Conservation (phyloP, 2,113 vertebrate species). For the Syrrhaptes paradoxus region DNA sequence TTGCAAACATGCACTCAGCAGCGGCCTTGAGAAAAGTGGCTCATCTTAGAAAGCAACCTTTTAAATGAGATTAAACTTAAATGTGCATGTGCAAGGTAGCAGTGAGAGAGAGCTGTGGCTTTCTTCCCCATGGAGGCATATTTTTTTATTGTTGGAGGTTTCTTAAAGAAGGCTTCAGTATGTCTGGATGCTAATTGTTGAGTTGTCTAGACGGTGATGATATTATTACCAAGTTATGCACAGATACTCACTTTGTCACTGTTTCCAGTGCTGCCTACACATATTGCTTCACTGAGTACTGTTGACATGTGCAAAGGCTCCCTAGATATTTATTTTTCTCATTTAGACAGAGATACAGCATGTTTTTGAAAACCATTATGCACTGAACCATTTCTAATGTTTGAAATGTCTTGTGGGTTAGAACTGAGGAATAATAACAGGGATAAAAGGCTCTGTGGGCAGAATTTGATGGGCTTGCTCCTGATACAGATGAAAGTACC, state of each 20-base stretch:
- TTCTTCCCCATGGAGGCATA: slow-evolving; percentile 54
- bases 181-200: slow-evolving; percentile 84
- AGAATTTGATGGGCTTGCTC: background rate
- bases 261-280: slow-evolving; percentile 80
- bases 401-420: slow-evolving; percentile 17
- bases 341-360: slow-evolving; percentile 59
- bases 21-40: background rate
- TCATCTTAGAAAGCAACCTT: slow-evolving; percentile 37
- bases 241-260: slow-evolving; percentile 76
- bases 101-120: slow-evolving; percentile 37
- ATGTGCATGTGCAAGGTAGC: slow-evolving; percentile 16
- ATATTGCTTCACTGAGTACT: slow-evolving; percentile 73
- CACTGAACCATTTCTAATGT: slow-evolving; percentile 41
- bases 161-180: slow-evolving; percentile 72
- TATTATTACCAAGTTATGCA: slow-evolving; percentile 81
- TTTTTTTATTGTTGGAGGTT: slow-evolving; percentile 62
- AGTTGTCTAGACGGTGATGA: slow-evolving; percentile 84
- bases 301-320: slow-evolving; percentile 73
- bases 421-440: slow-evolving; percentile 38
- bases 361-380: slow-evolving; percentile 64
- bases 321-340: slow-evolving; percentile 75
- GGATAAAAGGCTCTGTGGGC: background rate
- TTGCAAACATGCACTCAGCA: background rate
- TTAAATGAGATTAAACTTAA: slow-evolving; percentile 6
- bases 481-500: background rate